Conservation (phyloP, 1,140 invertebrate genomes). For the Eueides isabella region DNA sequence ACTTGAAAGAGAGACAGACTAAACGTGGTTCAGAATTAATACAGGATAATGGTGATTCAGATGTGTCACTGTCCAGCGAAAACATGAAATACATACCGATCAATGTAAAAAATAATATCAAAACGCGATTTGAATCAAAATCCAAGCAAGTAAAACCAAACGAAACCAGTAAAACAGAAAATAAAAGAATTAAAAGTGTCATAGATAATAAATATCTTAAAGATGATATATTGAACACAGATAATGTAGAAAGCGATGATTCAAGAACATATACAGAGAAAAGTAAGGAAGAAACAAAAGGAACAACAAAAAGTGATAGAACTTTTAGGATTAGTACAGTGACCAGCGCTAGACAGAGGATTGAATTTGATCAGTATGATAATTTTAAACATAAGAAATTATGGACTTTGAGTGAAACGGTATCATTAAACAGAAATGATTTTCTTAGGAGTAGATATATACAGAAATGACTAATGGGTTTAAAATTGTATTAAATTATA, state of each 20-base stretch:
- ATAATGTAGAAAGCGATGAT: not conserved
- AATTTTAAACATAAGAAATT: constrained; percentile 22
- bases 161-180: not conserved
- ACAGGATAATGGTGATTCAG: not conserved
- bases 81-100: not conserved
- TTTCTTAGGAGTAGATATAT: not conserved
- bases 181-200: not conserved
- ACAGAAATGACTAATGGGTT: not conserved
- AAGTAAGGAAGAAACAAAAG: not conserved
- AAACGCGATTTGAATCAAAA: constrained; percentile 1
- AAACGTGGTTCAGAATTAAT: not conserved
- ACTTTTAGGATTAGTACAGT: constrained; percentile 8
- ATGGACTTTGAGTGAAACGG: not conserved
- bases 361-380: constrained; percentile 55
- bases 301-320: constrained; percentile 13
- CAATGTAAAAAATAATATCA: not conserved
- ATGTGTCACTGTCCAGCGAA: not conserved
- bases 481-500: too few relatives aligned
- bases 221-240: not conserved
- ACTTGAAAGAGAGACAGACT: not conserved
- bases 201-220: not conserved
- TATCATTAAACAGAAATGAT: not conserved
- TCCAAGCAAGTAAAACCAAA: not conserved
- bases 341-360: constrained; percentile 39
- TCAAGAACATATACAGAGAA: not conserved